Conservation (phyloP, 2,797 vertebrate genomes). For the Myioborus miniatus region DNA sequence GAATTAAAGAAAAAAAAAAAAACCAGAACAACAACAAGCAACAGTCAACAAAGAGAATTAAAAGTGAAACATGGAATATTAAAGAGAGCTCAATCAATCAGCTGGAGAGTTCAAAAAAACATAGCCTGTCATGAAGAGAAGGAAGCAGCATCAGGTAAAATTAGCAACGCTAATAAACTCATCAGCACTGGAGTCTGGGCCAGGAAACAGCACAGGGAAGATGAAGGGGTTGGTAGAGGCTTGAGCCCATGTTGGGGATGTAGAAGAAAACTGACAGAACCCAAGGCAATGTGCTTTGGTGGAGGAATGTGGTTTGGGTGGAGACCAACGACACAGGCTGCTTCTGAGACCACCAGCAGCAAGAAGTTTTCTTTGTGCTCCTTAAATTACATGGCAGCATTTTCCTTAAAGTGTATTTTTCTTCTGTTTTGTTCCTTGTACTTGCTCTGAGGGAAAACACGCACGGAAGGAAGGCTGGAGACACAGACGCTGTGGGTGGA, state of each 20-base stretch:
- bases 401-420: not conserved
- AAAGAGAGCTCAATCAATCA: slow-evolving; percentile 55
- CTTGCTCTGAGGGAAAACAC: not conserved
- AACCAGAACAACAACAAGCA: not conserved
- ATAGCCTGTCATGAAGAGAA: slow-evolving; percentile 21
- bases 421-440: not conserved
- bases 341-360: not conserved
- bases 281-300: not conserved
- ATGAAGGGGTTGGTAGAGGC: not conserved
- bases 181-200: not conserved
- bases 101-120: slow-evolving; percentile 39
- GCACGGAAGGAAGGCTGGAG: not conserved
- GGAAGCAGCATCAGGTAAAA: slow-evolving; percentile 53
- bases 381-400: fast-evolving
- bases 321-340: not conserved
- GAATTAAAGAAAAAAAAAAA: not conserved
- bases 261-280: not conserved
- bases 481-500: fast-evolving
- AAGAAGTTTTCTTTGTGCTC: not conserved
- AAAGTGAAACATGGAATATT: slow-evolving; percentile 2
- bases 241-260: not conserved
- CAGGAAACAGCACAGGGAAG: not conserved
- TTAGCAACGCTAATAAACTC: slow-evolving; percentile 57
- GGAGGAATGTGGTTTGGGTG: not conserved
- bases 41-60: slow-evolving; percentile 32